Conservation (phyloP, 2,797 vertebrate species). For the Phrynocephalus forsythii region DNA sequence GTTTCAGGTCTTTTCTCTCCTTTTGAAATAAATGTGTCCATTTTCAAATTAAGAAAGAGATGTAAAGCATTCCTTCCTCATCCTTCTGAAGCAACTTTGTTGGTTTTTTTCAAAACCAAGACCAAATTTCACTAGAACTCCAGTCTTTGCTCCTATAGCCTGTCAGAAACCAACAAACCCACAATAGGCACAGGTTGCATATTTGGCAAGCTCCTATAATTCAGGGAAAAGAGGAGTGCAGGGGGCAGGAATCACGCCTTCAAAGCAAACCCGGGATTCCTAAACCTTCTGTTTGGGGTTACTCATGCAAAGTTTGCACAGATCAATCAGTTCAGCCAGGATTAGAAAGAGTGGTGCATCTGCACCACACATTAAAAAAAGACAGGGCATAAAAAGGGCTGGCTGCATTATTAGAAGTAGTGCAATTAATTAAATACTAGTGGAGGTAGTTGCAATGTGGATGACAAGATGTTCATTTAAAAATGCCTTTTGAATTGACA, state of each 20-base stretch:
- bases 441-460: conserved; percentile 7
- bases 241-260: conserved; percentile 27
- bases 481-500: conserved; percentile 7
- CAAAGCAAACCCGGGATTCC: conserved; percentile 43
- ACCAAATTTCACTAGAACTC: neutral
- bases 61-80: conserved; percentile 9
- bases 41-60: conserved; percentile 49
- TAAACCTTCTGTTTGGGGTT: conserved; percentile 32
- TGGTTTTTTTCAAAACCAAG: neutral
- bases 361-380: conserved; percentile 27
- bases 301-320: conserved; percentile 37
- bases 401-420: conserved; percentile 30
- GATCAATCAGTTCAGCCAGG: conserved; percentile 51
- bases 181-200: conserved; percentile 38
- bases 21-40: neutral
- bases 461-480: neutral
- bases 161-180: conserved; percentile 16
- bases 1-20: neutral
- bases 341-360: conserved; percentile 36
- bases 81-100: too few relatives aligned
- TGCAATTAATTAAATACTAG: conserved; percentile 27
- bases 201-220: conserved; percentile 23
- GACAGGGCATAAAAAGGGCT: conserved; percentile 15
- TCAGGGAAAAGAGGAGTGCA: neutral
- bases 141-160: conserved; percentile 21